These are phyloP conservation scores for Diadumene lineata DNA, from an alignment of 92 coral and sea anemone genomes.

Conservation along the genomic window DNA sequence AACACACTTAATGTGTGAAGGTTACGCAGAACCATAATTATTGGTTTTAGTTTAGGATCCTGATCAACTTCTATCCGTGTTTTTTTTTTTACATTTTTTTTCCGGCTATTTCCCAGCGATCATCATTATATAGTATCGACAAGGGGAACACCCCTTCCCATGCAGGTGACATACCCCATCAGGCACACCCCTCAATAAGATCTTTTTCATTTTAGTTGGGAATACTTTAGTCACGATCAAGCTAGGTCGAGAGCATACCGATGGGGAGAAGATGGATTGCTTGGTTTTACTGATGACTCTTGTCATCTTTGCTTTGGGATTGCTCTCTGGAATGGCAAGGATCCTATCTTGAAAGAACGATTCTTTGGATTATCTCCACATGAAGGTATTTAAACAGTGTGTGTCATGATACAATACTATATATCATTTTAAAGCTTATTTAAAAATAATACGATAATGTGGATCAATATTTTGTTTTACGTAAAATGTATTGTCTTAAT, in stretches of 20 bases:
- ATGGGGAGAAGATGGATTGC: constrained; percentile 93
- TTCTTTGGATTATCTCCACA: constrained; percentile 78
- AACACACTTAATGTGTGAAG: no score
- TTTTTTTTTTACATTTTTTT: no score
- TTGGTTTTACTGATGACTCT: constrained; percentile 76
- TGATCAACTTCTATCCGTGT: no score
- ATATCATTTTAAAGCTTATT: not conserved
- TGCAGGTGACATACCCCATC: no score
- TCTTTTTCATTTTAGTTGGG: constrained; percentile 57
- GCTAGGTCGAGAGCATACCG: constrained; percentile 82
- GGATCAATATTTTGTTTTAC: no score
- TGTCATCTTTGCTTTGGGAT: constrained; percentile 78
- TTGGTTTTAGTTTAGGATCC: no score
- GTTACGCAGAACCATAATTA: no score
- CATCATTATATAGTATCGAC: no score
- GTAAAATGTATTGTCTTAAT: no score
- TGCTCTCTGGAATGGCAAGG: constrained; percentile 85
- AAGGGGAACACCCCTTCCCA: no score
- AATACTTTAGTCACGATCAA: constrained; percentile 73
- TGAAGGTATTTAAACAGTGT: constrained; percentile 54
- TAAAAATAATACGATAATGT: not conserved
- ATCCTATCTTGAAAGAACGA: constrained; percentile 80
- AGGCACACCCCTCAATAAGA: no score
- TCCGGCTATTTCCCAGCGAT: no score
- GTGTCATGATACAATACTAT: not conserved